These are phyloP conservation scores for Elgaria multicarinata DNA, from an alignment of 2,113 vertebrate species.

Conservation along the genomic window DNA sequence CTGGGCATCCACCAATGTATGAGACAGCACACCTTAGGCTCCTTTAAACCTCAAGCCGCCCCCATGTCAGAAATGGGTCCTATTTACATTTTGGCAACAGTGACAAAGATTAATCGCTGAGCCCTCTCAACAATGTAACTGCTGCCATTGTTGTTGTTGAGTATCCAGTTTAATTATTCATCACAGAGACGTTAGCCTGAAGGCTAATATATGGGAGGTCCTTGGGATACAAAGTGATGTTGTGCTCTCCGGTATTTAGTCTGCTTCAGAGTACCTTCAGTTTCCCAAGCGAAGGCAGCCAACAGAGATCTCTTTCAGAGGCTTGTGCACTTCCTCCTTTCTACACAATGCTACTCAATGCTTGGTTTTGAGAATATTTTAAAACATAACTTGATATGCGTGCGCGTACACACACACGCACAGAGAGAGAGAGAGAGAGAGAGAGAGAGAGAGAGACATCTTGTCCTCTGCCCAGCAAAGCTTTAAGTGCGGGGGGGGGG, in stretches of 20 bases:
- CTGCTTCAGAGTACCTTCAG: conserved; percentile 1
- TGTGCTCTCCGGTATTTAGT: conserved; percentile 39
- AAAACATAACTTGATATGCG: conserved; percentile 33
- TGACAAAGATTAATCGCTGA: conserved; percentile 15
- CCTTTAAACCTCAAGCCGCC: not conserved
- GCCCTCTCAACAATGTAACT: conserved; percentile 39
- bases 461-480: conserved; percentile 26
- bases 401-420: conserved; percentile 16
- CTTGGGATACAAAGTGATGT: conserved; percentile 8
- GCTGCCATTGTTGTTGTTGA: conserved; percentile 30
- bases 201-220: conserved; percentile 49
- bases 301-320: conserved; percentile 53
- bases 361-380: conserved; percentile 45
- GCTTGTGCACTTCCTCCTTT: conserved; percentile 19
- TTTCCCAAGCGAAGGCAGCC: conserved; percentile 20
- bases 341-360: conserved; percentile 54
- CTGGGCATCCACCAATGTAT: not conserved
- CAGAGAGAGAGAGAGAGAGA: too few relatives aligned
- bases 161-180: conserved; percentile 19
- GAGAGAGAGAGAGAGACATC: too few relatives aligned
- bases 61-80: not conserved
- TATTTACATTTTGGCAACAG: not conserved
- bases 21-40: not conserved
- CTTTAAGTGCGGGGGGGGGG: not conserved
- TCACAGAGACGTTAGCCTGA: not conserved